Conservation (phyloP, 2,888 invertebrate genomes). For the Caenorhabditis sp. region DNA sequence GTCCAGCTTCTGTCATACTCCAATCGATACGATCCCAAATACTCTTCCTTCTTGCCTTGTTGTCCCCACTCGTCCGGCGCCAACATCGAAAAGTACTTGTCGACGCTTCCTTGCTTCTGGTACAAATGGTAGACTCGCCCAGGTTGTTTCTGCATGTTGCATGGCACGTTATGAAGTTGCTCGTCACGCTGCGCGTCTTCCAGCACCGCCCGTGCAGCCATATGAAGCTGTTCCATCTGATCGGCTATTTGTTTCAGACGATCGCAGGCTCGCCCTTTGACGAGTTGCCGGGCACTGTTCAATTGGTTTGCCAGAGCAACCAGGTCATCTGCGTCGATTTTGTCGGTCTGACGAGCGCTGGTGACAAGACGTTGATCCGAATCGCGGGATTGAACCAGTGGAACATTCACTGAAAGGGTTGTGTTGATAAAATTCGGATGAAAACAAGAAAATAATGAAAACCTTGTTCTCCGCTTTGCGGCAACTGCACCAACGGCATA, state of each 20-base stretch:
- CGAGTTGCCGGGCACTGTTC: slow-evolving; percentile 66
- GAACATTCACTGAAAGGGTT: slow-evolving; percentile 58
- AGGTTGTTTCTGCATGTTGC: slow-evolving; percentile 89
- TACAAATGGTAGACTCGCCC: slow-evolving; percentile 89
- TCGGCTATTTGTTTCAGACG: slow-evolving; percentile 87
- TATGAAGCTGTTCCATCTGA: slow-evolving; percentile 88
- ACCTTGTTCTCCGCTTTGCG: slow-evolving; percentile 48
- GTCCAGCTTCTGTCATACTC: slow-evolving; percentile 89
- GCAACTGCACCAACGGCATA: slow-evolving; percentile 35
- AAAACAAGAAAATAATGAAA: no score
- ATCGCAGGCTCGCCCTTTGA: slow-evolving; percentile 72
- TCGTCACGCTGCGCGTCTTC: slow-evolving; percentile 86
- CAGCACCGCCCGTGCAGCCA: slow-evolving; percentile 76
- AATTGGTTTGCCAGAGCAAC: slow-evolving; percentile 68
- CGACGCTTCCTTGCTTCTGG: slow-evolving; percentile 82
- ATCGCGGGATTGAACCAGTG: slow-evolving; percentile 63
- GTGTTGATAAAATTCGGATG: no score
- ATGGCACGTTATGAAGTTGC: slow-evolving; percentile 88
- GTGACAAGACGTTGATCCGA: slow-evolving; percentile 58
- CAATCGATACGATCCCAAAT: slow-evolving; percentile 87
- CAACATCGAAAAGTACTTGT: slow-evolving; percentile 88
- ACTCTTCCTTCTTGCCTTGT: slow-evolving; percentile 86
- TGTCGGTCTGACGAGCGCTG: slow-evolving; percentile 65
- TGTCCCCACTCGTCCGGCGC: slow-evolving; percentile 89
- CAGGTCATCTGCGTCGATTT: slow-evolving; percentile 67